Conservation (phyloP, 2,888 invertebrate species). For the Iphiclides podalirius region DNA sequence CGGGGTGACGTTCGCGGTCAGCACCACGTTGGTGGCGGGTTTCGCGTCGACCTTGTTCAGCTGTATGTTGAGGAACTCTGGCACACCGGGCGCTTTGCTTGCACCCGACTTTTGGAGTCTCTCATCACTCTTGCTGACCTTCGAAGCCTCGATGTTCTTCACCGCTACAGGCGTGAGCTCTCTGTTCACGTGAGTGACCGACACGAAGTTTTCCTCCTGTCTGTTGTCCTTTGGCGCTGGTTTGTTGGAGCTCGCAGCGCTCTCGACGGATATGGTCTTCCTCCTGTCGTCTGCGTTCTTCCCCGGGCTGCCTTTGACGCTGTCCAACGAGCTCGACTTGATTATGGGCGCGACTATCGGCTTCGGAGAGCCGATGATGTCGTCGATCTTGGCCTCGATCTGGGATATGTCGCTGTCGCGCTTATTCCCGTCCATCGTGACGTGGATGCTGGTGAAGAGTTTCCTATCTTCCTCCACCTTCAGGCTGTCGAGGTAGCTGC, state of each 20-base stretch:
- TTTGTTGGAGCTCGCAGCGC: conserved; percentile 53
- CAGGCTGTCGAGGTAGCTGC: conserved; percentile 71
- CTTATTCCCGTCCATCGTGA: conserved; percentile 60
- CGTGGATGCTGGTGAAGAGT: conserved; percentile 64
- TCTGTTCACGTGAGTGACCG: conserved; percentile 80
- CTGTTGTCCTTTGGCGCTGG: conserved; percentile 44
- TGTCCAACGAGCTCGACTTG: conserved; percentile 80
- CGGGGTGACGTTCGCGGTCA: conserved; percentile 81
- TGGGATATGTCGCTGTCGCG: conserved; percentile 75
- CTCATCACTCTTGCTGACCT: conserved; percentile 60
- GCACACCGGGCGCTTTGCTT: conserved; percentile 60
- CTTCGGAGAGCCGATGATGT: conserved; percentile 76
- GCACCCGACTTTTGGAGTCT: conserved; percentile 49
- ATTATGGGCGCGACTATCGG: conserved; percentile 72
- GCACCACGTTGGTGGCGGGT: conserved; percentile 81
- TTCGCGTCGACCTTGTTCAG: conserved; percentile 84
- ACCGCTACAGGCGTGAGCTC: conserved; percentile 49
- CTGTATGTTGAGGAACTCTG: conserved; percentile 86
- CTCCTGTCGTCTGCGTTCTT: conserved; percentile 68
- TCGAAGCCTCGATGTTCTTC: conserved; percentile 45
- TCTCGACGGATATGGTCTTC: conserved; percentile 75
- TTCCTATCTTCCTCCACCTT: conserved; percentile 69
- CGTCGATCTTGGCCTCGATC: conserved; percentile 78
- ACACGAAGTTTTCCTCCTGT: conserved; percentile 71
- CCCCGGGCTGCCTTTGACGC: conserved; percentile 79